These are phyloP conservation scores for Anoplolepis gracilipes DNA, from an alignment of 1,140 invertebrate species.

Conservation along the genomic window DNA sequence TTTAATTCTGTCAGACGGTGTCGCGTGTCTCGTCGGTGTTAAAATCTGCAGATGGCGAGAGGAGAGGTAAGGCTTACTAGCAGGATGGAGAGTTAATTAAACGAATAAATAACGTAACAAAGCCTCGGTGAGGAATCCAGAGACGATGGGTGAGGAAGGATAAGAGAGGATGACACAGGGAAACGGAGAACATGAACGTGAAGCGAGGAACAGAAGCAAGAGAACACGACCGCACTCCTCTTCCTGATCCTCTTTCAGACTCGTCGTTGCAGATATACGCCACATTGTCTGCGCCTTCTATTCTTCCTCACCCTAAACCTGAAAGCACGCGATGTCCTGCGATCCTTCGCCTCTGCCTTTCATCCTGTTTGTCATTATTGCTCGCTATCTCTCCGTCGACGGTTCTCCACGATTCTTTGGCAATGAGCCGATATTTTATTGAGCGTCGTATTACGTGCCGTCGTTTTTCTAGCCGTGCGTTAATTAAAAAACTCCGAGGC, in stretches of 20 bases:
- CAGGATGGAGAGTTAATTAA: constrained; percentile 83
- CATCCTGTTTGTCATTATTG: constrained; percentile 56
- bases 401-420: constrained; percentile 19
- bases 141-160: background rate
- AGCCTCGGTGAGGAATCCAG: constrained; percentile 66
- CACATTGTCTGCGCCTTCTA: constrained; percentile 47
- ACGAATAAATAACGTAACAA: constrained; percentile 84
- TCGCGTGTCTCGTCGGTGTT: constrained; percentile 77
- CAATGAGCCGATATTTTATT: constrained; percentile 51
- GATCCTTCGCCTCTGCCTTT: constrained; percentile 52
- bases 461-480: constrained; percentile 11
- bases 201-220: constrained; percentile 28
- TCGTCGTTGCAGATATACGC: constrained; percentile 64
- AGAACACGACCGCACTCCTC: constrained; percentile 50
- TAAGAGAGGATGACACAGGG: constrained; percentile 43
- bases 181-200: constrained; percentile 38
- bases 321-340: constrained; percentile 49
- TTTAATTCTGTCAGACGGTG: constrained; percentile 72
- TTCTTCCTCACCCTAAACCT: constrained; percentile 32
- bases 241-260: constrained; percentile 67
- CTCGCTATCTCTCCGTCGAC: background rate
- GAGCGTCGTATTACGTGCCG: constrained; percentile 29
- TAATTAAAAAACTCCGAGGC: constrained; percentile 49
- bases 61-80: constrained; percentile 75
- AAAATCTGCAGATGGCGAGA: constrained; percentile 75